phyloP scores from a whole-genome alignment of 2,797 vertebrate genomes.

The Phalanger gymnotis region DNA sequence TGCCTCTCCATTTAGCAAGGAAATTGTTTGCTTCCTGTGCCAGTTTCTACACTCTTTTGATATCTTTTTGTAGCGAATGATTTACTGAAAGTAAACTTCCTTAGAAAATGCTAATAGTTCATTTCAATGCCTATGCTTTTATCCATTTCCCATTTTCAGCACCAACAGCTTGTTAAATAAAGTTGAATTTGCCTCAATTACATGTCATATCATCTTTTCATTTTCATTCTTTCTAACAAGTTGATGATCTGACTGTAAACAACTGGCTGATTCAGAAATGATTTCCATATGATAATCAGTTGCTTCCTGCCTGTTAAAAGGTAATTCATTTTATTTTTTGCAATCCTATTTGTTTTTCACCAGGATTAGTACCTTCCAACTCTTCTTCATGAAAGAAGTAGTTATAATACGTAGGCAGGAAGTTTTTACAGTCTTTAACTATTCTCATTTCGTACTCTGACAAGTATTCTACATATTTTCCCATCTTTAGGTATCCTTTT shows the following conservation, averaged over 20 bases:
- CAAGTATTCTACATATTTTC: neutral
- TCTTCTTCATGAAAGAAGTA: neutral
- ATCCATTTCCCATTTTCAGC: neutral
- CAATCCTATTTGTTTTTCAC: neutral
- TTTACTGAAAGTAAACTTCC: neutral
- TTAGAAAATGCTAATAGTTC: neutral
- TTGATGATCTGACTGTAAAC: neutral
- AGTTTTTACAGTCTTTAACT: neutral
- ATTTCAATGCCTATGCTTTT: neutral
- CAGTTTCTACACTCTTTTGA: neutral
- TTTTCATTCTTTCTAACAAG: neutral
- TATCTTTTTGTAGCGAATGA: neutral
- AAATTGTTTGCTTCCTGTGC: neutral
- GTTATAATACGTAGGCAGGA: neutral
- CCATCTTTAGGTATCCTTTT: neutral
- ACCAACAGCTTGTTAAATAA: neutral
- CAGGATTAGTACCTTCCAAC: neutral
- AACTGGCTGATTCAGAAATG: neutral
- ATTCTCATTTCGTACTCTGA: neutral
- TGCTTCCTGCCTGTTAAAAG: neutral
- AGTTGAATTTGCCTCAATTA: neutral
- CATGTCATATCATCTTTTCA: neutral
- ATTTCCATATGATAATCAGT: neutral
- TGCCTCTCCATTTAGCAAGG: neutral
- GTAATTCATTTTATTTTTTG: neutral